Base-by-base conservation (phyloP, 2,888 invertebrate species). In the Patella caerulea region DNA sequence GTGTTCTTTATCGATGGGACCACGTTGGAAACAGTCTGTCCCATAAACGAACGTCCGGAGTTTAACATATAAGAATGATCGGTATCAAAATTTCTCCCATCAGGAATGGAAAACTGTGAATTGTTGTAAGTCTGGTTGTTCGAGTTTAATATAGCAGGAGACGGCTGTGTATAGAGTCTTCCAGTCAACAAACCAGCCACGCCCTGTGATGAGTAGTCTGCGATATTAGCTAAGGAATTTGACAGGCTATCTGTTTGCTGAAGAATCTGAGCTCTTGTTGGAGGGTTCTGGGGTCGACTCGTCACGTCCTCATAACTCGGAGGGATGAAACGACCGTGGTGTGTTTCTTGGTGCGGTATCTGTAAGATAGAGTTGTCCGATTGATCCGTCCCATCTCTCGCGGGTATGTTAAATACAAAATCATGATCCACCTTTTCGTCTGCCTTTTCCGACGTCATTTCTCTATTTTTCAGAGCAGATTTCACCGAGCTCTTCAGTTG, bases 51-150 rank as follows among this genome's bases (percentile, higher is more conserved):
- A 24, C 65, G 19, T 3, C 24, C 19, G 14, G 65, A 65, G 24
- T 65, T 65, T 2, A 65, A 14, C 65, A 65, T 65, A 65, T 65
- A 65, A 65, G 65, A 65, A 65, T 65, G 65, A 1, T 65, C 65
- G 0, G 65, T 24, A 45, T 45, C 45, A 45, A 45, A 45, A 45
- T 45, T 45, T 45, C 45, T 7, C 1, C 45, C 45, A 45, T 45
- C 45, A 7, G 45, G 45, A 24, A 65, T 12, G 3, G 65, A 24
- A 11, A 24, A 65, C 19, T 65, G 24, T 24, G 65, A 19, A 65
- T 19, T 65, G 11, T 65, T 19, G 24, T 19, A 65, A 24, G 65
- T 3, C 4, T 65, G 65, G 45, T 45, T 45, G 45, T 45, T 45
- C 14, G 65, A 24, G 24, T 24, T 19, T 11, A 65, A 24, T 12